These are phyloP conservation scores for Dermochelys coriacea DNA, from an alignment of 2,797 vertebrate species.

Conservation along the genomic window DNA sequence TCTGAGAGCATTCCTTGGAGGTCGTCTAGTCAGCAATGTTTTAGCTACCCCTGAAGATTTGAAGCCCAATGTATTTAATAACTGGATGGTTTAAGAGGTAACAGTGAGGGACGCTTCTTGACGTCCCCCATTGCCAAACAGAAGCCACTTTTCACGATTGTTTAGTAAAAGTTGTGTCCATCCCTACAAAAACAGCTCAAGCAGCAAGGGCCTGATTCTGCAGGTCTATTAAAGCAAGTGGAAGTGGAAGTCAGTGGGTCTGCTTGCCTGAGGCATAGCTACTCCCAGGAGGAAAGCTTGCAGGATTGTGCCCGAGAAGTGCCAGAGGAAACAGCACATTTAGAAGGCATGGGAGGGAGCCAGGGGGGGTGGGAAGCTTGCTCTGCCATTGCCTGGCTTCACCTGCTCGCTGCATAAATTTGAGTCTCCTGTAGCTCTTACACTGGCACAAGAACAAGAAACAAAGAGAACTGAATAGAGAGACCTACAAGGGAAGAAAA, in stretches of 20 bases:
- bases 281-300: not conserved
- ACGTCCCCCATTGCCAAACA: not conserved
- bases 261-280: not conserved
- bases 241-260: not conserved
- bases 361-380: not conserved
- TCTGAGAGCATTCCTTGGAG: not conserved
- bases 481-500: not conserved
- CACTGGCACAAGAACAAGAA: not conserved
- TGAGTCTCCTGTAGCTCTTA: not conserved
- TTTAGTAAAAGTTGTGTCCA: constrained; percentile 52
- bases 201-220: not conserved
- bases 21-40: constrained; percentile 54
- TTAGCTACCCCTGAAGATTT: constrained; percentile 27
- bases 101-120: constrained; percentile 64
- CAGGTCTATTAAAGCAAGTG: not conserved
- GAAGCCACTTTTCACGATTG: constrained; percentile 48
- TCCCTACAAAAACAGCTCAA: constrained; percentile 52
- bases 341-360: not conserved
- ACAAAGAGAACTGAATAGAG: not conserved
- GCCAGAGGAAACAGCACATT: not conserved
- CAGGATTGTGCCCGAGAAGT: not conserved
- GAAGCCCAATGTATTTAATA: constrained; percentile 31
- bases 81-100: constrained; percentile 52
- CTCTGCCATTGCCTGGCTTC: not conserved
- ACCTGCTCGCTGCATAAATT: not conserved